A percentile compares a stretch with the other conserved stretches of the same genome.
phyloP scores from a whole-genome alignment of 2,113 vertebrate genomes.

The Antechinus stuartii region DNA sequence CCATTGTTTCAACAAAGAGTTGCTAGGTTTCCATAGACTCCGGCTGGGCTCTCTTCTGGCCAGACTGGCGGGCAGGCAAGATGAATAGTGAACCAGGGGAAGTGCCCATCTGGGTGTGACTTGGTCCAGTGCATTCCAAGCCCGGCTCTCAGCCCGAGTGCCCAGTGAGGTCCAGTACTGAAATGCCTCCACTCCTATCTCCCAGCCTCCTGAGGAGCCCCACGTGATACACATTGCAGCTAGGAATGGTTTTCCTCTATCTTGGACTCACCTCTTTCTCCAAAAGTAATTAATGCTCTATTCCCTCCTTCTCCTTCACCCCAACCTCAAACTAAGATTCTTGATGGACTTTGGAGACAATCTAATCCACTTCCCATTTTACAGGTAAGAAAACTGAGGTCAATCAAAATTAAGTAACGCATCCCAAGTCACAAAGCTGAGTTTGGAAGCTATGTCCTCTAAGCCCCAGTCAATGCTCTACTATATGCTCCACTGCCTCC shows the following conservation, averaged over 20 bases:
- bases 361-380: neutral
- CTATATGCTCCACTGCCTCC: neutral
- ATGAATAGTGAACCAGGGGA: neutral
- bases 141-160: neutral
- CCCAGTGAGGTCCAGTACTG: neutral
- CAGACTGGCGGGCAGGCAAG: neutral
- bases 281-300: neutral
- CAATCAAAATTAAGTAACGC: neutral
- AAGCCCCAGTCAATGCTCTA: neutral
- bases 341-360: neutral
- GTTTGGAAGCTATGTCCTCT: neutral
- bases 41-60: neutral
- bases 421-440: neutral
- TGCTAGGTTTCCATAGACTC: neutral
- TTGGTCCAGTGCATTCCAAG: neutral
- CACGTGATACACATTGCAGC: neutral
- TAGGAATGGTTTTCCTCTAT: neutral
- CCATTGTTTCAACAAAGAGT: neutral
- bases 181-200: neutral
- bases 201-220: neutral
- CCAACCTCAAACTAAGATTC: neutral
- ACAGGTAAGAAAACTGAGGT: neutral
- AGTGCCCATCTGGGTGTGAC: neutral
- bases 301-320: too few species aligned
- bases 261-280: neutral